These are phyloP conservation scores for Phyllostomus hastatus DNA, from an alignment of 2,113 vertebrate genomes.

Conservation along the genomic window DNA sequence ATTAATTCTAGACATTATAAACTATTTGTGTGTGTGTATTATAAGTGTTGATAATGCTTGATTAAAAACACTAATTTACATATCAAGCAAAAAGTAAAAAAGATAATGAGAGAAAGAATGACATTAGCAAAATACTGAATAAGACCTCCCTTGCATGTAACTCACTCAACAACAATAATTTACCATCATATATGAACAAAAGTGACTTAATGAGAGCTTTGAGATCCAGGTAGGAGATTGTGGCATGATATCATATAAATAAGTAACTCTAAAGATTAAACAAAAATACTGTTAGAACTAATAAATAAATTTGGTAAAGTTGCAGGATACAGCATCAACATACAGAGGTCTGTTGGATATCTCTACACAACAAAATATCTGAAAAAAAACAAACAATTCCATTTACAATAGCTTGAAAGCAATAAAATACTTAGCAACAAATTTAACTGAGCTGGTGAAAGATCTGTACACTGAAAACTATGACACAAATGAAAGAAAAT, in stretches of 20 bases:
- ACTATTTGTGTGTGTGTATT: background rate
- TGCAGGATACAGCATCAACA: background rate
- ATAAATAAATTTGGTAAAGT: background rate
- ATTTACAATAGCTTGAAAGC: background rate
- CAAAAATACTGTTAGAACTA: background rate
- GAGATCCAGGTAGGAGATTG: background rate
- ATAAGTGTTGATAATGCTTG: background rate
- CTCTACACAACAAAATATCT: background rate
- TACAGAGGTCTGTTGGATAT: background rate
- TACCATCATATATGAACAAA: background rate
- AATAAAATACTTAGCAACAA: background rate
- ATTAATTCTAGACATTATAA: background rate
- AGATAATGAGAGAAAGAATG: background rate
- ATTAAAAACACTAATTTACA: background rate
- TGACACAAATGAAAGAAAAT: background rate
- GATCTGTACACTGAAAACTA: background rate
- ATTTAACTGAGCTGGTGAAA: background rate
- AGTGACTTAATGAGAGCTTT: background rate
- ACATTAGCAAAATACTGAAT: background rate
- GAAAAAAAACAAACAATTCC: background rate
- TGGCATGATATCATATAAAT: background rate
- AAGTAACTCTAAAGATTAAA: background rate
- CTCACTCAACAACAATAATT: background rate
- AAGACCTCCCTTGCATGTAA: background rate
- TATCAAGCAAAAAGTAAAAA: background rate